Evolutionary conservation across 2,113 vertebrate species (phyloP), one percentile per base, ranked within the genome.

Genomic region (Uropsilus gracilis): DNA sequence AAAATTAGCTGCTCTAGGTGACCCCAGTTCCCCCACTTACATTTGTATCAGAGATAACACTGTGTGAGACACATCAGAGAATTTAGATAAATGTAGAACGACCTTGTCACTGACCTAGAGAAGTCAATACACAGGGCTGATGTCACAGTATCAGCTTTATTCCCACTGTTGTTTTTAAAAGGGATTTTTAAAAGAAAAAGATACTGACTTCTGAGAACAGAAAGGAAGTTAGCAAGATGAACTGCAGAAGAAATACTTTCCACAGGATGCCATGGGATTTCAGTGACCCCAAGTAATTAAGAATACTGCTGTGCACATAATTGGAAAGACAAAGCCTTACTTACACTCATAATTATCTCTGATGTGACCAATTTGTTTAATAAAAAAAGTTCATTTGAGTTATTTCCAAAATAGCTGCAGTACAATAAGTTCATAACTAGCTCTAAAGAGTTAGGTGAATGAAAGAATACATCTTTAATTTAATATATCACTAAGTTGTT

Each of bases 281-380:
- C 76, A 77, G 48, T 95, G 96, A 97, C 96, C 96, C 82, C 37
- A 50, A 81, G 83, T 73, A 95, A 94, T 84, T 85, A 95, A 69
- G 75, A 91, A 63, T 63, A 34, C 39, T 64, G 61, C 72, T 75
- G 66, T 75, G 93, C 57, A 71, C 83, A 48, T 87, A 91, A 89
- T 53, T 95, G 76, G 83, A 73, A 96, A 75, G 85, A 96, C 57
- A 90, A 92, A 81, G 28, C 42, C 86, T 96, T 95, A 92, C 76
- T 96, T 95, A 94, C 97, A 92, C 64, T 86, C 55, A 91, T 91
- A 84, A 81, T 95, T 85, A 89, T 95, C 96, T 93, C 86, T 95
- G 77, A 90, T 94, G 71, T 80, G 44, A 22, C 68, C 90, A 84
- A 61, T 84, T 94, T 93, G 48, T 93, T 92, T 81, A 84, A 61